Conservation (phyloP, 2,797 vertebrate genomes). For the Lateolabrax maculatus region DNA sequence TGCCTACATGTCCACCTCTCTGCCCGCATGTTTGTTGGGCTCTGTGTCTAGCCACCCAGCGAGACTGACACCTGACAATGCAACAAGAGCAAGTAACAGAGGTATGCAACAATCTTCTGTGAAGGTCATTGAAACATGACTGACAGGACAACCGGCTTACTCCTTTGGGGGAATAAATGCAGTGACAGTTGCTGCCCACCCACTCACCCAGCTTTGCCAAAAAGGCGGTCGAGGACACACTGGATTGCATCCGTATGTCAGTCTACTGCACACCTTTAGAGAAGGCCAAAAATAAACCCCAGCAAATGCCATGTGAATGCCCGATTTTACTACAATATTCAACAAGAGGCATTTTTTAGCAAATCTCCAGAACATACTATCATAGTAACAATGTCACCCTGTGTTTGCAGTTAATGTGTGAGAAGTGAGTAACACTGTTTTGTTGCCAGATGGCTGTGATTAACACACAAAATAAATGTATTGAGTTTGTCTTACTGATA, state of each 20-base stretch:
- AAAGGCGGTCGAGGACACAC: constrained; percentile 57
- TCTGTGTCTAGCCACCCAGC: constrained; percentile 58
- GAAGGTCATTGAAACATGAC: constrained; percentile 74
- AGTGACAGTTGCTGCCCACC: constrained; percentile 75
- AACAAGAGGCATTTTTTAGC: constrained; percentile 1
- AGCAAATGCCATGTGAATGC: constrained; percentile 1
- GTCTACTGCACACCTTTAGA: constrained; percentile 54
- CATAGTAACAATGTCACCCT: constrained; percentile 33
- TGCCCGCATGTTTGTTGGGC: constrained; percentile 59
- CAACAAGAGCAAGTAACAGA: constrained; percentile 51
- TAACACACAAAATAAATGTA: constrained; percentile 47
- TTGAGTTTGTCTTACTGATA: constrained; percentile 19
- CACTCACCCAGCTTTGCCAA: constrained; percentile 61
- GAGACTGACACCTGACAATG: constrained; percentile 73
- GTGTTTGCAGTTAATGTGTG: constrained; percentile 32
- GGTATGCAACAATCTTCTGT: constrained; percentile 48
- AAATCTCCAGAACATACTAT: not conserved
- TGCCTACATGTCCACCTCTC: constrained; percentile 52
- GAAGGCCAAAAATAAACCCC: constrained; percentile 48
- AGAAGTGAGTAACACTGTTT: constrained; percentile 48
- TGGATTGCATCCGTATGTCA: constrained; percentile 63
- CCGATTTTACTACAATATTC: constrained; percentile 11
- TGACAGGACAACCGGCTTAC: constrained; percentile 71
- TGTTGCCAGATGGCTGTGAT: constrained; percentile 56
- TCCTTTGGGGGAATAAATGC: constrained; percentile 66